phyloP scores from a whole-genome alignment of 2,113 vertebrate species.

The Zosterops japonicus region DNA sequence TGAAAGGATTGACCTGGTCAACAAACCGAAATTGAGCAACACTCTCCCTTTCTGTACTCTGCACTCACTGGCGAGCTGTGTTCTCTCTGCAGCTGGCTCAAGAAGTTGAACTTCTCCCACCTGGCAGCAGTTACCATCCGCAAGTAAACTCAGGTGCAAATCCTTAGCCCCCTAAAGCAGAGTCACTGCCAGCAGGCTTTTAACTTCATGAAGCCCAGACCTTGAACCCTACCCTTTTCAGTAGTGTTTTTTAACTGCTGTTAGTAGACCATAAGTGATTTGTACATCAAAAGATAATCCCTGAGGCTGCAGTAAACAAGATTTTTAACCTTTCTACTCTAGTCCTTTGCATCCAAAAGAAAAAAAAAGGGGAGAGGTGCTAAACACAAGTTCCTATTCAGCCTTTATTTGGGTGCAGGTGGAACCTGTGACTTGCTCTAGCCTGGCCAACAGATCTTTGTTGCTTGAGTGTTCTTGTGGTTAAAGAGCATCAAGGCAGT shows the following conservation, averaged over 20 bases:
- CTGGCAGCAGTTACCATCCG: neutral
- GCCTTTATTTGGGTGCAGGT: neutral
- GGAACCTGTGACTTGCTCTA: neutral
- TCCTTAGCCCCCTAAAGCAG: neutral
- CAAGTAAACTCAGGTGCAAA: neutral
- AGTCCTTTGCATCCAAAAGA: neutral
- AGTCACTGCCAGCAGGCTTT: neutral
- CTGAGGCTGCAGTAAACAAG: neutral
- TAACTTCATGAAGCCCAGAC: neutral
- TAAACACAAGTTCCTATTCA: neutral
- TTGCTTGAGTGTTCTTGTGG: neutral
- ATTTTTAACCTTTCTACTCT: neutral
- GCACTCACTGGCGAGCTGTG: neutral
- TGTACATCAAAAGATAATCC: neutral
- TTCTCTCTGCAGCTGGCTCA: neutral
- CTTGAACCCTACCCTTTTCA: neutral
- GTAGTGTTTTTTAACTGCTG: neutral
- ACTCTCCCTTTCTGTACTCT: neutral
- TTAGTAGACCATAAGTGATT: neutral
- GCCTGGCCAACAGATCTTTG: neutral
- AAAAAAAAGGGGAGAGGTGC: accelerated
- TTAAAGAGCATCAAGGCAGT: neutral
- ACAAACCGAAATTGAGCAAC: neutral
- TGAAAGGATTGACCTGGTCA: neutral
- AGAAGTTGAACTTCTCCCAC: neutral